Evolutionary conservation across 2,113 vertebrate genomes (phyloP).

Genomic region (Centropus bengalensis): DNA sequence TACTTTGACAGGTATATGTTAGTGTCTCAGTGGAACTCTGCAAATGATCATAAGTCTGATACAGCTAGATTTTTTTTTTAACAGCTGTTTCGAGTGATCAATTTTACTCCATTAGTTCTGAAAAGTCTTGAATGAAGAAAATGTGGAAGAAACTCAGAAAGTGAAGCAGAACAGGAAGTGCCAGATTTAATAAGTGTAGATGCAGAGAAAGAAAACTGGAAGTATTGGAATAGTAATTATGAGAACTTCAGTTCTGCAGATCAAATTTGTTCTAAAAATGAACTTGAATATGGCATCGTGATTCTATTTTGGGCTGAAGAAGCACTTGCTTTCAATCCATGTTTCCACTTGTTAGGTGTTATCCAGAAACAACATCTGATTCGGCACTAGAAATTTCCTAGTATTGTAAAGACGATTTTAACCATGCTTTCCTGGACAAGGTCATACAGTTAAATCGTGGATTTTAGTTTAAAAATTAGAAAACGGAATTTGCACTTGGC

Average conservation of each 20-base stretch:
- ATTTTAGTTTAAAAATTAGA: background rate
- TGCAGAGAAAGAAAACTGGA: slow-evolving; percentile 17
- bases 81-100: background rate
- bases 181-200: slow-evolving; percentile 10
- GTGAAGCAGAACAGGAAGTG: slow-evolving; percentile 16
- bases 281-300: slow-evolving; percentile 29
- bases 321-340: slow-evolving; percentile 25
- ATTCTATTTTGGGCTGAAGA: slow-evolving; percentile 50
- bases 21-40: background rate
- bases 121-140: background rate
- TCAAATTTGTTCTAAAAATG: slow-evolving; percentile 51
- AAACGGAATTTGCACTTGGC: background rate
- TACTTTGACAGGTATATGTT: background rate
- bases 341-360: slow-evolving; percentile 13
- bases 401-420: background rate
- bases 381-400: slow-evolving; percentile 28
- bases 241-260: slow-evolving; percentile 44
- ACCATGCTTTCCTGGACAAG: background rate
- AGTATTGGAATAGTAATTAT: slow-evolving; percentile 36
- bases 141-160: background rate
- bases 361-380: background rate
- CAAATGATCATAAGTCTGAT: background rate
- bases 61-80: background rate
- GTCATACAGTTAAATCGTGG: background rate
- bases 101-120: background rate